These are phyloP conservation scores for Ashinkailepas kermadecensis DNA, from an alignment of 2,888 invertebrate species.

Conservation along the genomic window DNA sequence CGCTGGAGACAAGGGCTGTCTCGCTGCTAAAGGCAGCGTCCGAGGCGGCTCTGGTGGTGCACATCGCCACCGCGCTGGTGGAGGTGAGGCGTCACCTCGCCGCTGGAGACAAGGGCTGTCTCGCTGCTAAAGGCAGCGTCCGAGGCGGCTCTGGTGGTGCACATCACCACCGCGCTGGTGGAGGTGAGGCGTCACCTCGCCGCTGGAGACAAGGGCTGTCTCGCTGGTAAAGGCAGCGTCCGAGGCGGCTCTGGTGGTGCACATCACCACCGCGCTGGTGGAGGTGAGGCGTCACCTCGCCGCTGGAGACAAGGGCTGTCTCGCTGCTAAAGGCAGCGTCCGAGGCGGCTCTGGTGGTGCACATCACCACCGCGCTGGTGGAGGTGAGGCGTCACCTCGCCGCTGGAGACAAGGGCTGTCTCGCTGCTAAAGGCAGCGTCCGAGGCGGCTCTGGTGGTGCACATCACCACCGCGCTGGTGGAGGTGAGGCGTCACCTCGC, in stretches of 20 bases:
- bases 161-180: neutral
- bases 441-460: constrained; percentile 35
- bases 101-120: too few species aligned
- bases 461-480: neutral
- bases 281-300: neutral
- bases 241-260: constrained; percentile 35
- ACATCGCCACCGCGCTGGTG: neutral
- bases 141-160: constrained; percentile 35
- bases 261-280: neutral
- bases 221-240: constrained; percentile 39
- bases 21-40: constrained; percentile 39
- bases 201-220: too few species aligned
- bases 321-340: constrained; percentile 39
- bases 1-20: too few species aligned
- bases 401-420: too few species aligned
- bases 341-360: constrained; percentile 35
- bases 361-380: neutral
- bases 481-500: neutral
- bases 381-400: neutral
- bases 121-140: constrained; percentile 39
- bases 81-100: neutral
- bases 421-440: constrained; percentile 39
- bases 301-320: too few species aligned
- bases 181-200: neutral
- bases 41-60: constrained; percentile 35